These are phyloP conservation scores for Meandrina meandrites DNA, from an alignment of 92 coral and sea anemone species.

Conservation along the genomic window DNA sequence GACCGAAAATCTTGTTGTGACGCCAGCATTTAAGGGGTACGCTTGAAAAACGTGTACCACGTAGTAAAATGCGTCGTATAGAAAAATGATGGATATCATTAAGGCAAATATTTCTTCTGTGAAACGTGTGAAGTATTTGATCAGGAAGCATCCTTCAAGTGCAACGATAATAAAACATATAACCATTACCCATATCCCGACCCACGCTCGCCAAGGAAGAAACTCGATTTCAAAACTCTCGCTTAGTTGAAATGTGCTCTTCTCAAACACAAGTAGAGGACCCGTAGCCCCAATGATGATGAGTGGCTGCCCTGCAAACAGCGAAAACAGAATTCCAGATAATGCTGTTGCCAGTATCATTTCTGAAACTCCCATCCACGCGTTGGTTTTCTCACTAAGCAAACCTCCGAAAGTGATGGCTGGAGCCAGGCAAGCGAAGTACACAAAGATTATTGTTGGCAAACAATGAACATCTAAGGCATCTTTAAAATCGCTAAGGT, in stretches of 20 bases:
- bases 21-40: slow-evolving; percentile 46
- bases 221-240: slow-evolving; percentile 73
- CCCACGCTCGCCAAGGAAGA: slow-evolving; percentile 98
- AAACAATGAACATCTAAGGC: slow-evolving; percentile 85
- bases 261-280: slow-evolving; percentile 92
- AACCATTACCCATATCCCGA: slow-evolving; percentile 98
- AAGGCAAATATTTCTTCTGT: slow-evolving; percentile 98
- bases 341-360: slow-evolving; percentile 91
- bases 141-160: slow-evolving; percentile 92
- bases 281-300: slow-evolving; percentile 95
- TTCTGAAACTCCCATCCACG: slow-evolving; percentile 99
- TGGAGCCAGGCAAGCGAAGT: slow-evolving; percentile 96
- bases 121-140: slow-evolving; percentile 94
- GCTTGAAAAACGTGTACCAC: slow-evolving; percentile 58
- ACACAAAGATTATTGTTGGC: slow-evolving; percentile 87
- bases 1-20: slow-evolving; percentile 1
- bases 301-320: slow-evolving; percentile 96
- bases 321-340: slow-evolving; percentile 83
- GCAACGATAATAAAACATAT: slow-evolving; percentile 92
- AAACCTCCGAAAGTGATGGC: slow-evolving; percentile 98
- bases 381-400: slow-evolving; percentile 80
- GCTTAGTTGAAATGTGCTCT: slow-evolving; percentile 76
- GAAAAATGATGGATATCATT: slow-evolving; percentile 89
- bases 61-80: slow-evolving; percentile 80
- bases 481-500: slow-evolving; percentile 85